Evolutionary conservation across 2,113 vertebrate species (phyloP), one percentile per base, ranked within the genome.

Genomic region (Hucho hucho): DNA sequence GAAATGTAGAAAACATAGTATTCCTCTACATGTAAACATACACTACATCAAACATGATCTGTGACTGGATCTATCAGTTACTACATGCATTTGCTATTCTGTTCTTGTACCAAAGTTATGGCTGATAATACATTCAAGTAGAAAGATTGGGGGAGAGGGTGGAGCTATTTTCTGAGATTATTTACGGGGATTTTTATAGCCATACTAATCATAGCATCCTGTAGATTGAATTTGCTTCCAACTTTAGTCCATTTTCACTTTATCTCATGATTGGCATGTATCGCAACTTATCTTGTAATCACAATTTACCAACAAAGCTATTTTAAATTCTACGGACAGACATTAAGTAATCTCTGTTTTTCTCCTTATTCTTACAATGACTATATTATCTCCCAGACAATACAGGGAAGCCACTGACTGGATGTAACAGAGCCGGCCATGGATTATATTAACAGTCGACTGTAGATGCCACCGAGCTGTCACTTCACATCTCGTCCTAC

Each of bases 361-460:
- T 20, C 53, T 56, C 25, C 47, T 65, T 64, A 43, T 75, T 73
- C 70, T 79, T 65, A 69, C 67, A 49, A 80, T 72, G 70, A 74
- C 70, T 70, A 68, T 79, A 69, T 74, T 75, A 75, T 82, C 73
- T 74, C 22, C 18, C 70, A 84, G 71, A 84, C 79, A 76, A 79
- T 75, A 64, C 43, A 43, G 67, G 65, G 70, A 73, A 69, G 65
- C 43, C 77, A 68, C 56, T 77, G 77, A 78, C 56, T 49, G 77
- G 77, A 83, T 77, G 86, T 88, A 79, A 80, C 79, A 76, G 75
- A 75, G 74, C 66, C 72, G 53, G 72, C 67, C 61, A 58, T 76
- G 78, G 82, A 84, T 86, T 84, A 82, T 84, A 87, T 82, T 79
- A 86, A 82, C 72, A 77, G 79, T 46, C 75, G 20, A 77, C 63